Percentiles rank a stretch among this genome's conserved stretches.
Conservation (phyloP, 2,888 invertebrate genomes). For the Coleophora deauratella region DNA sequence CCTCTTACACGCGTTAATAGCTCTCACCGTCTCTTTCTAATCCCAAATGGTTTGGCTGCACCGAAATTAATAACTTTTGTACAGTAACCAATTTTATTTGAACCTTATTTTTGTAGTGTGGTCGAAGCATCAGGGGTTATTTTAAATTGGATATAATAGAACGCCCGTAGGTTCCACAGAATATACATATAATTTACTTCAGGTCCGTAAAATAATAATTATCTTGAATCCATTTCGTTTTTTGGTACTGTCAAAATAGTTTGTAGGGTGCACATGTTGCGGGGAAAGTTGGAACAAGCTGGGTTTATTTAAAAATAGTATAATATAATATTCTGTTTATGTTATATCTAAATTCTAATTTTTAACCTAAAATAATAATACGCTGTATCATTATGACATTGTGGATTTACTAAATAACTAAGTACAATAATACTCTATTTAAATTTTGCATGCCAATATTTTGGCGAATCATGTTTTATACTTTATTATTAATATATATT, state of each 20-base stretch:
- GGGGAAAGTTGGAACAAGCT: too few species aligned
- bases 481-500: too few species aligned
- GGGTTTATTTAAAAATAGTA: too few species aligned
- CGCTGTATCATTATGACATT: too few species aligned
- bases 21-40: conserved; percentile 4
- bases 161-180: conserved; percentile 4
- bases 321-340: too few species aligned
- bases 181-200: conserved; percentile 15
- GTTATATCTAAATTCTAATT: too few species aligned
- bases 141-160: conserved; percentile 1
- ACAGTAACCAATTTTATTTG: background rate
- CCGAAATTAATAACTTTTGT: conserved; percentile 11
- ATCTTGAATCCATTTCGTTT: conserved; percentile 11
- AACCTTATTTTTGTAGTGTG: background rate
- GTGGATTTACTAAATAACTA: too few species aligned
- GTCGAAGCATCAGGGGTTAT: background rate
- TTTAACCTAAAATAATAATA: too few species aligned
- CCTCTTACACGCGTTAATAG: background rate
- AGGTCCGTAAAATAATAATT: conserved; percentile 17
- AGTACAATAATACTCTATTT: too few species aligned
- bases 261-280: too few species aligned
- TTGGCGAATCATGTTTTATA: too few species aligned
- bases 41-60: conserved; percentile 5
- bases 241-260: conserved; percentile 12
- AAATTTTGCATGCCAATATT: too few species aligned